Base-by-base conservation (phyloP, 2,888 invertebrate species). In the Oscheius sp. region DNA sequence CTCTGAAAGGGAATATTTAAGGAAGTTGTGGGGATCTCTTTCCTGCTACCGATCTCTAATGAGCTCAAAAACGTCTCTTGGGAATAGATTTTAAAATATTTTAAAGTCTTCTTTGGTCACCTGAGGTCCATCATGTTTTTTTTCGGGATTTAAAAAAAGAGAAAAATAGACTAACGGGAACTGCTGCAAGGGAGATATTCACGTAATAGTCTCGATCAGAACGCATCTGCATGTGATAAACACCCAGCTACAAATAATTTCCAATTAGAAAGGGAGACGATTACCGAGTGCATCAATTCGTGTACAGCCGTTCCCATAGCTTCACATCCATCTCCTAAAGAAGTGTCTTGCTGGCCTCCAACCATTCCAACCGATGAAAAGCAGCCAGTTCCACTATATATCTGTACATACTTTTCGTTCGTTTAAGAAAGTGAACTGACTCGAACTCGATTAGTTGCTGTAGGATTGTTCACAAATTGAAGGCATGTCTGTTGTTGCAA, bases 271-370 rank as follows among this genome's bases (percentile, higher is more conserved):
- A 48, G 5, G 12, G 8, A 12, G n/a, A 17, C 46, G n/a, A 33
- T 29, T 12, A 31, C n/a, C 5, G 8, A 55, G 10, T 55, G 10
- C 6, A 29, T 10, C 33, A 15, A 53, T 15, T 25, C 5, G 12
- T 37, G 20, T 3, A 25, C 15, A 33, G 12, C 57, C 29, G n/a
- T 23, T 27, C 69, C 33, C n/a, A 73, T 65, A 31, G 65, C 20
- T 45, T 71, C 73, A 65, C 75, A 75, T 5, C 75, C 75, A 12
- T 69, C 63, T 10, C 75, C 75, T 3, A 75, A 50, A 4, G 75
- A 75, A 5, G 71, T 12, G 10, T 71, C 69, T 31, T 75, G 75
- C 31, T 73, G 71, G 1, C 75, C 73, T 0, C 71, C 71, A 0
- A 69, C 10, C 73, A 73, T 75, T 45, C 75, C 75, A 2, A 73